phyloP scores from a whole-genome alignment of 2,113 vertebrate species.

The Indicator indicator region DNA sequence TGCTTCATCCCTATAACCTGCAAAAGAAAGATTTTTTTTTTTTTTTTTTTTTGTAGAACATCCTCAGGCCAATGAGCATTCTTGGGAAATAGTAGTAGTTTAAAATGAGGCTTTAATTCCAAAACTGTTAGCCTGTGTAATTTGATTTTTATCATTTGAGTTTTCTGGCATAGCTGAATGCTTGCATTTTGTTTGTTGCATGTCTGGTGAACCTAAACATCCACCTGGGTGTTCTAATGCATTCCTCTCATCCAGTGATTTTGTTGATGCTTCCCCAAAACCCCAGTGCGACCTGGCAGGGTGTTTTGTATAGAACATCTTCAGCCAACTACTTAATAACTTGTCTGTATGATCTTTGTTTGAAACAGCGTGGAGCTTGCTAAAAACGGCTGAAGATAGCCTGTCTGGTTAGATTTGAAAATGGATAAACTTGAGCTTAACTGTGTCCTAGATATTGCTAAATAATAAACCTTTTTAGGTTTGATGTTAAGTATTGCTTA shows the following conservation, averaged over 20 bases:
- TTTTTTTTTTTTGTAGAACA: background rate
- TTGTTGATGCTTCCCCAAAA: background rate
- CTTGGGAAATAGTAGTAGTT: background rate
- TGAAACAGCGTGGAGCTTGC: fast-evolving
- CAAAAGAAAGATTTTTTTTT: background rate
- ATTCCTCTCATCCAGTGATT: background rate
- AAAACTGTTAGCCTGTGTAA: background rate
- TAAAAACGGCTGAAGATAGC: background rate
- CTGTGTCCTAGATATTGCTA: fast-evolving
- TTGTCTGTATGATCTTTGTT: background rate
- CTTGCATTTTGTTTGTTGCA: background rate
- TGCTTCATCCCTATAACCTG: background rate
- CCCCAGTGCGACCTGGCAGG: background rate
- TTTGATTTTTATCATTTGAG: background rate
- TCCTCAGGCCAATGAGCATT: background rate
- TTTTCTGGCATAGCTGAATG: background rate
- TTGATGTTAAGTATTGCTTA: background rate
- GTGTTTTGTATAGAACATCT: background rate
- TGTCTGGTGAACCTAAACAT: background rate
- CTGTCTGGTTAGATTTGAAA: background rate
- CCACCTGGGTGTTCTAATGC: background rate
- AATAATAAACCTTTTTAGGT: background rate
- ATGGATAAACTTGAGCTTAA: background rate
- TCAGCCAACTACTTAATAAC: background rate
- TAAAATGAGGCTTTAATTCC: background rate